Conservation (phyloP, 2,888 invertebrate genomes). For the Brenthis daphne region DNA sequence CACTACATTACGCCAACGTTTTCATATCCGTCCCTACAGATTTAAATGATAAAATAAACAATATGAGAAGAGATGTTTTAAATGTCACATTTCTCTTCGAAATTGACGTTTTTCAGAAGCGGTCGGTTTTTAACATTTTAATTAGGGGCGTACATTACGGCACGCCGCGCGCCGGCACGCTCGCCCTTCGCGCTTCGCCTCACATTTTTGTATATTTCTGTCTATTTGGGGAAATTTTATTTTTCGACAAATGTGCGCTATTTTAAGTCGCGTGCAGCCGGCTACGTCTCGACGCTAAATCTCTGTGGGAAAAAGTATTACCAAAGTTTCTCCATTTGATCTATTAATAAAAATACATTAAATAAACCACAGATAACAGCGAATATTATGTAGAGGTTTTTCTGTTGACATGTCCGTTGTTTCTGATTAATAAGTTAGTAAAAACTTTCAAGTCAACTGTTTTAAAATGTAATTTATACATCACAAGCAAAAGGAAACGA, state of each 20-base stretch:
- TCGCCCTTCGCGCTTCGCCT: constrained; percentile 78
- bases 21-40: constrained; percentile 55
- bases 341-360: constrained; percentile 46
- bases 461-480: constrained; percentile 63
- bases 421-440: constrained; percentile 29
- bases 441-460: constrained; percentile 30
- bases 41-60: constrained; percentile 68
- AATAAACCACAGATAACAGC: constrained; percentile 9
- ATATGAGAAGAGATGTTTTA: constrained; percentile 75
- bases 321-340: constrained; percentile 47
- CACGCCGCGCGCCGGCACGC: constrained; percentile 70
- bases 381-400: constrained; percentile 3
- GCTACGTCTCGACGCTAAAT: constrained; percentile 73
- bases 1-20: constrained; percentile 1
- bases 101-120: constrained; percentile 81
- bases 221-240: constrained; percentile 82
- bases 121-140: constrained; percentile 82
- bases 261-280: constrained; percentile 80
- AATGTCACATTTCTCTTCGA: constrained; percentile 80
- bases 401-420: constrained; percentile 29
- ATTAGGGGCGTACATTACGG: constrained; percentile 82
- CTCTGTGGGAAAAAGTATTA: constrained; percentile 77
- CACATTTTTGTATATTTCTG: constrained; percentile 82
- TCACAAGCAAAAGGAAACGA: constrained; percentile 66
- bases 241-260: constrained; percentile 81